These are phyloP conservation scores for Monarcha castaneiventris DNA, from an alignment of 2,113 vertebrate species.

Conservation along the genomic window DNA sequence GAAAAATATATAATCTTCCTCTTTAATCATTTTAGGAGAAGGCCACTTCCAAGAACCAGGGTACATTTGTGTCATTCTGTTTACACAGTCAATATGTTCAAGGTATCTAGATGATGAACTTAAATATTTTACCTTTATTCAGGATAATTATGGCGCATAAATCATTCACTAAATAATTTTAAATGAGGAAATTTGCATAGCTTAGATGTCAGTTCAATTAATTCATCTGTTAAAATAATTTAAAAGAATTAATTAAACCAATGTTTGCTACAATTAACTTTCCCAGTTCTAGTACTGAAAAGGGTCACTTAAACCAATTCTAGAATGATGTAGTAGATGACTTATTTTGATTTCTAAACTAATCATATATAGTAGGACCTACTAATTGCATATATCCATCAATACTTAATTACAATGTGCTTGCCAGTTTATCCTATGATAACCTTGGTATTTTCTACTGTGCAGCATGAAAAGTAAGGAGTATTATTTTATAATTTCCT, in stretches of 20 bases:
- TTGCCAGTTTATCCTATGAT: background rate
- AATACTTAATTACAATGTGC: background rate
- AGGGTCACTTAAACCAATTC: background rate
- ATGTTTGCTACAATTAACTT: slow-evolving; percentile 23
- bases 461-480: background rate
- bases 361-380: background rate
- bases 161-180: background rate
- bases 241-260: background rate
- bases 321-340: background rate
- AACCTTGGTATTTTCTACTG: background rate
- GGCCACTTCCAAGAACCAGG: background rate
- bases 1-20: background rate
- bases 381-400: background rate
- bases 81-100: background rate
- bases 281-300: background rate
- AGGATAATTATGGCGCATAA: background rate
- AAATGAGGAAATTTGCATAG: slow-evolving; percentile 15
- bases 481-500: background rate
- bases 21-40: background rate
- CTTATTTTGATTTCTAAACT: background rate
- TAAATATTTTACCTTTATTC: slow-evolving; percentile 10
- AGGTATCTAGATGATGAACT: background rate
- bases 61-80: background rate
- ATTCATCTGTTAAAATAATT: background rate
- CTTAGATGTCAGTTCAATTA: slow-evolving; percentile 6